These are phyloP conservation scores for Drosophila hamatofila DNA, from an alignment of 2,888 invertebrate species.

Conservation along the genomic window DNA sequence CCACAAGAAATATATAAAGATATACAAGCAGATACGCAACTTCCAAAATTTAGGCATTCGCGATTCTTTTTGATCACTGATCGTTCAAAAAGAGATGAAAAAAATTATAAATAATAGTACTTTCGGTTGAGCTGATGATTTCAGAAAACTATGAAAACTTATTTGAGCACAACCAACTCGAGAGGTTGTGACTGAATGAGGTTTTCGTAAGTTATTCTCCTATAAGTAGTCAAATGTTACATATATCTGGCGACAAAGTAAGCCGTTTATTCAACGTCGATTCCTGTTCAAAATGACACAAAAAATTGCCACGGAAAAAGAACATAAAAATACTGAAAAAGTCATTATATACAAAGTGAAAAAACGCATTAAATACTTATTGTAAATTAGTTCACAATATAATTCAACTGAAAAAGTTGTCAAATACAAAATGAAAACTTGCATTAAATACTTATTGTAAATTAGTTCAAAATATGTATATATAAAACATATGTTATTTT, in stretches of 20 bases:
- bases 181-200: not conserved
- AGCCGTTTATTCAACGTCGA: not conserved
- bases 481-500: not conserved
- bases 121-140: not conserved
- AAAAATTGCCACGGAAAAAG: not conserved
- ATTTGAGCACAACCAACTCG: not conserved
- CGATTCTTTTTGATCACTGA: not conserved
- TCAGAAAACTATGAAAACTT: not conserved
- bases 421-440: not conserved
- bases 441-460: slow-evolving; percentile 5
- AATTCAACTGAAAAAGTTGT: not conserved
- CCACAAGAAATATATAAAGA: not conserved
- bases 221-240: not conserved
- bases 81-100: not conserved
- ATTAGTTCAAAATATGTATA: slow-evolving; percentile 9
- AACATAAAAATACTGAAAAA: not conserved
- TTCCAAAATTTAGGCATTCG: slow-evolving; percentile 1
- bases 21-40: not conserved
- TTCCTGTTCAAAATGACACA: not conserved
- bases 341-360: not conserved
- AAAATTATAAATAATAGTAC: not conserved
- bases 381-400: slow-evolving; percentile 9
- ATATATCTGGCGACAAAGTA: not conserved
- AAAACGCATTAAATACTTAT: slow-evolving; percentile 4
- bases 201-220: not conserved